Evolutionary conservation across 2,797 vertebrate genomes (phyloP).

Genomic region (Cynopterus sphinx): DNA sequence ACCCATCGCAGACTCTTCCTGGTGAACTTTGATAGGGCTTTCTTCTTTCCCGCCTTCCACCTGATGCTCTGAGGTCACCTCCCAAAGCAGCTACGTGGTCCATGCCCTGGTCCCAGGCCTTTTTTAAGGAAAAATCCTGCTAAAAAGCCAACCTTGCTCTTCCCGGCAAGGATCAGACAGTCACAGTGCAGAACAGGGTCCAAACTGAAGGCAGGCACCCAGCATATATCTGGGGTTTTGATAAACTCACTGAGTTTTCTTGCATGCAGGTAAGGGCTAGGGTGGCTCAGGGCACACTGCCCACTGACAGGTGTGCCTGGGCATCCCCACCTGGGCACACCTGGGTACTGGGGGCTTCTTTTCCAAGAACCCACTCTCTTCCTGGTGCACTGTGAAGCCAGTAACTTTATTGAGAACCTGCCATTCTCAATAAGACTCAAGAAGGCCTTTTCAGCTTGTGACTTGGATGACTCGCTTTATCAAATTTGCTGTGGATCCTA

Average conservation of each 20-base stretch:
- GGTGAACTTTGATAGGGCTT: not conserved
- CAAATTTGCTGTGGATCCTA: not conserved
- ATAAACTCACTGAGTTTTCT: not conserved
- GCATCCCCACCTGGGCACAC: too few species aligned
- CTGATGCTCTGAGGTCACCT: not conserved
- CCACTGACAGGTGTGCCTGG: too few species aligned
- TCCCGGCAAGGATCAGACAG: not conserved
- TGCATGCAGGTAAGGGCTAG: too few species aligned
- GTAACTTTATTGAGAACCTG: not conserved
- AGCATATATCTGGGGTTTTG: not conserved
- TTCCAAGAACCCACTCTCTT: not conserved
- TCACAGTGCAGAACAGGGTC: not conserved
- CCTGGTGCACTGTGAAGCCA: too few species aligned
- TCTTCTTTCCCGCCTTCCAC: too few species aligned
- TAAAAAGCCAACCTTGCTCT: not conserved
- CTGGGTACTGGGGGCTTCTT: too few species aligned
- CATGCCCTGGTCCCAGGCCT: not conserved
- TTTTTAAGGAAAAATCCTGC: not conserved
- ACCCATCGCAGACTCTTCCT: too few species aligned
- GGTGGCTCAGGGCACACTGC: not conserved
- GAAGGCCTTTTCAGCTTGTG: not conserved
- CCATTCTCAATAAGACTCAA: not conserved
- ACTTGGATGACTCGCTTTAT: not conserved
- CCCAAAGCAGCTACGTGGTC: not conserved
- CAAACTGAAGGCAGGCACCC: too few species aligned